These are phyloP conservation scores for Eumeta japonica DNA, from an alignment of 1,140 invertebrate genomes.

Conservation along the genomic window DNA sequence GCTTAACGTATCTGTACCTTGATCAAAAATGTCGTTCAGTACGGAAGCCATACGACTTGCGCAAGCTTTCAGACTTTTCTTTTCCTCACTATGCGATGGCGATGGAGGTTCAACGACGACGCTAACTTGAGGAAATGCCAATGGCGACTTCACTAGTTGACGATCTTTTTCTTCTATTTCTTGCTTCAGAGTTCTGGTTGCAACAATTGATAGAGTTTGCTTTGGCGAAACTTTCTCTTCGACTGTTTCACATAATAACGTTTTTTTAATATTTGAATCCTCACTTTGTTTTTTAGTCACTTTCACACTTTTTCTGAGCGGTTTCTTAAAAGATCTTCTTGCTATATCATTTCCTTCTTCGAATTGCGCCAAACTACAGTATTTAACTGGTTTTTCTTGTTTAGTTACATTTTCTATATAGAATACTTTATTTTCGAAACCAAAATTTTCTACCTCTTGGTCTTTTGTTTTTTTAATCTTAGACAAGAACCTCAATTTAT, in stretches of 20 bases:
- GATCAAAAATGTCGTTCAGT: slow-evolving; percentile 47
- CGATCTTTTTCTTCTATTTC: neutral
- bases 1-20: slow-evolving; percentile 41
- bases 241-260: slow-evolving; percentile 32
- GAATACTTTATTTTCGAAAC: slow-evolving; percentile 68
- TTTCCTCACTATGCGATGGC: slow-evolving; percentile 58
- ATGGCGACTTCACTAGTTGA: slow-evolving; percentile 2
- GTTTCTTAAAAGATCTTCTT: slow-evolving; percentile 68
- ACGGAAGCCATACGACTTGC: slow-evolving; percentile 46
- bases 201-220: slow-evolving; percentile 3
- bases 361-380: slow-evolving; percentile 74
- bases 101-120: slow-evolving; percentile 72
- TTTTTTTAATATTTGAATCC: slow-evolving; percentile 30
- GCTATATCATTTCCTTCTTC: slow-evolving; percentile 79
- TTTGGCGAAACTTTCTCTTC: slow-evolving; percentile 28
- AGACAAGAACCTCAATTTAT: slow-evolving; percentile 51
- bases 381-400: slow-evolving; percentile 62
- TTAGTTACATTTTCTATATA: slow-evolving; percentile 60
- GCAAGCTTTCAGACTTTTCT: slow-evolving; percentile 38
- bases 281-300: slow-evolving; percentile 24
- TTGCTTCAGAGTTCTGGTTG: slow-evolving; percentile 4
- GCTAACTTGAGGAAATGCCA: slow-evolving; percentile 62
- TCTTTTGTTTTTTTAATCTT: slow-evolving; percentile 52
- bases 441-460: slow-evolving; percentile 61
- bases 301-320: slow-evolving; percentile 47